phyloP scores from a whole-genome alignment of 2,797 vertebrate genomes.

The Novumbra hubbsi region DNA sequence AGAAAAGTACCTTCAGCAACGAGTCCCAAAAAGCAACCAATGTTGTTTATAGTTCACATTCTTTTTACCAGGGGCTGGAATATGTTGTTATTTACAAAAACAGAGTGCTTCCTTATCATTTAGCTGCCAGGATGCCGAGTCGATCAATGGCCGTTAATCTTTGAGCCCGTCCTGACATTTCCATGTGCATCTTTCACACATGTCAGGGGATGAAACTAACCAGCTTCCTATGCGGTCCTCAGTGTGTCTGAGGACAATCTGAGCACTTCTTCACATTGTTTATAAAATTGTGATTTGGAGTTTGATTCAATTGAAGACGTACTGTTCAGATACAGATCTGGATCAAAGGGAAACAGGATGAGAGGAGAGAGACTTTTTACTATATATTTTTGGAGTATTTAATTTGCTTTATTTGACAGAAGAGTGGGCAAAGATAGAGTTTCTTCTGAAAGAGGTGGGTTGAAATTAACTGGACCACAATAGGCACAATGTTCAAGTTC shows the following conservation, averaged over 20 bases:
- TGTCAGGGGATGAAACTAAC: neutral
- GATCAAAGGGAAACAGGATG: neutral
- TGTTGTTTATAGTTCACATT: neutral
- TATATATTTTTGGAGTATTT: neutral
- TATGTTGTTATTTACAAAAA: neutral
- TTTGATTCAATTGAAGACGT: neutral
- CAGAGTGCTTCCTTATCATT: neutral
- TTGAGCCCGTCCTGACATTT: neutral
- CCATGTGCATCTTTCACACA: neutral
- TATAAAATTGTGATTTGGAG: neutral
- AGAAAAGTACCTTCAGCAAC: neutral
- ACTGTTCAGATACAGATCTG: neutral
- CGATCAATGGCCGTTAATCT: conserved; percentile 1
- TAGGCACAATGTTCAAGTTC: neutral
- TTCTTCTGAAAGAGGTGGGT: no score
- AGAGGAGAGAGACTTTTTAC: neutral
- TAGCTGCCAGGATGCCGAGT: neutral
- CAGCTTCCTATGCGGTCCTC: no score
- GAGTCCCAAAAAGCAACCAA: neutral
- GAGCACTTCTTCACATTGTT: neutral
- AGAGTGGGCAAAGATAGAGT: no score
- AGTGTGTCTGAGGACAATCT: no score
- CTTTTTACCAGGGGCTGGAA: neutral
- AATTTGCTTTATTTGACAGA: no score
- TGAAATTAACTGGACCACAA: no score